Evolutionary conservation across 2,797 vertebrate species (phyloP).

Genomic region (Spinus pinus): DNA sequence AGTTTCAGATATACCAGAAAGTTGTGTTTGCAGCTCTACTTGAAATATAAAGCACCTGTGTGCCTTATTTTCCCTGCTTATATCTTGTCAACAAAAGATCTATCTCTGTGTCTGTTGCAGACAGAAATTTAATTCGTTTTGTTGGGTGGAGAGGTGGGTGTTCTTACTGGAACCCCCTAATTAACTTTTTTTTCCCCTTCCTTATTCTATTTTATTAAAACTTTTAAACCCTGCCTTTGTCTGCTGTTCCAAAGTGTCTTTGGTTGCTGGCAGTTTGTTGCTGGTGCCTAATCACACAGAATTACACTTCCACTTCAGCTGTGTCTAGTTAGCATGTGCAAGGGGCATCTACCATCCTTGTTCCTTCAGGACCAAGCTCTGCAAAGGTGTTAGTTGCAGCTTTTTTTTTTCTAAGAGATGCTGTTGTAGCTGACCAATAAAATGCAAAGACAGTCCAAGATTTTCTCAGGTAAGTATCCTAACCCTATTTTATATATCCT

Average conservation of each 20-base stretch:
- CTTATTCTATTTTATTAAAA: not conserved
- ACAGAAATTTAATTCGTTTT: not conserved
- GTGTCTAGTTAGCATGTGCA: not conserved
- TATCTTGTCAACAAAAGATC: not conserved
- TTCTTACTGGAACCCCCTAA: not conserved
- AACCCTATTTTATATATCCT: not conserved
- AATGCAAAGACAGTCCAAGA: not conserved
- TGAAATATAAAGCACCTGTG: not conserved
- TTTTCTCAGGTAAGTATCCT: not conserved
- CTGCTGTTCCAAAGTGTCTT: not conserved
- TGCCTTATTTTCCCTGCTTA: not conserved
- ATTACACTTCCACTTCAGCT: not conserved
- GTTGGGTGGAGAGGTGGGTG: not conserved
- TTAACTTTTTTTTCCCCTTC: accelerated
- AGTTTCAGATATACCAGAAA: not conserved
- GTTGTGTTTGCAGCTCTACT: not conserved
- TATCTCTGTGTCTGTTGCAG: not conserved
- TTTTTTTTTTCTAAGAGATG: not conserved
- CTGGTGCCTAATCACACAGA: not conserved
- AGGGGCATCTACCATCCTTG: not conserved
- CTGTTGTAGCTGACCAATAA: not conserved
- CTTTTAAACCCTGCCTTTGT: not conserved
- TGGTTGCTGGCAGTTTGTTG: not conserved
- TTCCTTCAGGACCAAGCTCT: not conserved
- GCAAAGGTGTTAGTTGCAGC: not conserved